Conservation (phyloP, 2,888 invertebrate genomes). For the Hydropsyche betteni region DNA sequence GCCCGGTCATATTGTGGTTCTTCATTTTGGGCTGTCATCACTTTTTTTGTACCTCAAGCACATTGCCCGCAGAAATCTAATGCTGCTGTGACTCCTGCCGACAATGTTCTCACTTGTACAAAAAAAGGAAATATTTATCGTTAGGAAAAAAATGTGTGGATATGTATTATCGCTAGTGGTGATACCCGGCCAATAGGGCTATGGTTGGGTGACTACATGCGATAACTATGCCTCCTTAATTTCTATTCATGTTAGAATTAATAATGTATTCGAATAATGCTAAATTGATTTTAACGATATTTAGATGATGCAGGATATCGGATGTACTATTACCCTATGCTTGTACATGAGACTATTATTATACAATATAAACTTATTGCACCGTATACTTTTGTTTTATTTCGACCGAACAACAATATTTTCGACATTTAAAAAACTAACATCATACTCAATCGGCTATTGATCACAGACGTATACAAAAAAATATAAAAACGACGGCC, state of each 20-base stretch:
- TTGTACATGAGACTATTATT: constrained; percentile 52
- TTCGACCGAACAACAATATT: too few relatives aligned
- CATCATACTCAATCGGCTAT: too few relatives aligned
- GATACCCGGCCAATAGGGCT: background rate
- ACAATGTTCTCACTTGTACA: constrained; percentile 1
- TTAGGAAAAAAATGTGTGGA: constrained; percentile 37
- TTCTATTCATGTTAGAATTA: constrained; percentile 51
- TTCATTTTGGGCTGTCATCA: constrained; percentile 34
- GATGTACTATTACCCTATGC: constrained; percentile 52
- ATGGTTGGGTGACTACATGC: background rate
- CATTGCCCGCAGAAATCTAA: constrained; percentile 3
- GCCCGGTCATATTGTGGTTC: constrained; percentile 35
- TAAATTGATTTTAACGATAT: constrained; percentile 49
- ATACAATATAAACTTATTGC: constrained; percentile 52
- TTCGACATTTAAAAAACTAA: too few relatives aligned
- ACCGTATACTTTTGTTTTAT: constrained; percentile 41
- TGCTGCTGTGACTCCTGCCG: constrained; percentile 27
- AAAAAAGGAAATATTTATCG: constrained; percentile 27
- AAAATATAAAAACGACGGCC: too few relatives aligned
- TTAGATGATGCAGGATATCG: constrained; percentile 52
- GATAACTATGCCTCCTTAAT: constrained; percentile 44
- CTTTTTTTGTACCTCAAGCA: constrained; percentile 16
- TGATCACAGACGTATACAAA: too few relatives aligned
- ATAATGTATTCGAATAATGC: constrained; percentile 49
- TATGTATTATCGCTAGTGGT: constrained; percentile 15